Conservation (phyloP, 1,140 invertebrate species). For the Ips nitidus region DNA sequence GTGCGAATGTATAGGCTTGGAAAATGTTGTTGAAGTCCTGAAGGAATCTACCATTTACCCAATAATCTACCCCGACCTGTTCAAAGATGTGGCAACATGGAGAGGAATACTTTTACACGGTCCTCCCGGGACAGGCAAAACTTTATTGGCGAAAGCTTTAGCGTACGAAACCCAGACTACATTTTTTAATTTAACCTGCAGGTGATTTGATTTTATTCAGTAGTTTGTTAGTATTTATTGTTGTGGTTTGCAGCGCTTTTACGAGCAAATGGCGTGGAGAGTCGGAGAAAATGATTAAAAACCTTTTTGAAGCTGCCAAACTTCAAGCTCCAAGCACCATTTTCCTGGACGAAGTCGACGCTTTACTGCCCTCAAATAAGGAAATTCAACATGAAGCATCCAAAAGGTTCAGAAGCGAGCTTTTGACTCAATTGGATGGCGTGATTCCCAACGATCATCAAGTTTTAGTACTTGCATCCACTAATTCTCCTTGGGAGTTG, state of each 20-base stretch:
- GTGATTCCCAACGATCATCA: conserved; percentile 61
- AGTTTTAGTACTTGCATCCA: conserved; percentile 85
- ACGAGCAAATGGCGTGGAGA: conserved; percentile 95
- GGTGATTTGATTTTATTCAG: neutral
- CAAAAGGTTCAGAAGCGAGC: conserved; percentile 86
- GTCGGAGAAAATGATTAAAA: conserved; percentile 88
- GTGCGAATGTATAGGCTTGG: conserved; percentile 75
- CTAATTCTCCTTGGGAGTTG: conserved; percentile 83
- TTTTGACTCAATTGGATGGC: conserved; percentile 92
- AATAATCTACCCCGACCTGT: conserved; percentile 81
- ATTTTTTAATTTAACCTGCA: conserved; percentile 88
- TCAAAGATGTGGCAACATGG: conserved; percentile 81
- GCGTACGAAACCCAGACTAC: conserved; percentile 82
- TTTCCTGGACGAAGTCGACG: conserved; percentile 96
- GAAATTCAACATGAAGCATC: conserved; percentile 88
- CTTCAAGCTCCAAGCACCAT: conserved; percentile 87
- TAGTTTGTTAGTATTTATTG: neutral
- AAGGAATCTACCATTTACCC: conserved; percentile 89
- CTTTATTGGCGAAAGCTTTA: conserved; percentile 83
- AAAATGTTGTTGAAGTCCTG: conserved; percentile 78
- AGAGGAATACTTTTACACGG: conserved; percentile 82
- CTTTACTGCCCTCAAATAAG: conserved; percentile 74
- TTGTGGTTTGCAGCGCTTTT: neutral
- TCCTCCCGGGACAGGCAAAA: conserved; percentile 85
- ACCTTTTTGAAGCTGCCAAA: conserved; percentile 85